Percentiles rank a stretch among this genome's conserved stretches.
Conservation (phyloP, 1,140 invertebrate species). For the Apis mellifera region DNA sequence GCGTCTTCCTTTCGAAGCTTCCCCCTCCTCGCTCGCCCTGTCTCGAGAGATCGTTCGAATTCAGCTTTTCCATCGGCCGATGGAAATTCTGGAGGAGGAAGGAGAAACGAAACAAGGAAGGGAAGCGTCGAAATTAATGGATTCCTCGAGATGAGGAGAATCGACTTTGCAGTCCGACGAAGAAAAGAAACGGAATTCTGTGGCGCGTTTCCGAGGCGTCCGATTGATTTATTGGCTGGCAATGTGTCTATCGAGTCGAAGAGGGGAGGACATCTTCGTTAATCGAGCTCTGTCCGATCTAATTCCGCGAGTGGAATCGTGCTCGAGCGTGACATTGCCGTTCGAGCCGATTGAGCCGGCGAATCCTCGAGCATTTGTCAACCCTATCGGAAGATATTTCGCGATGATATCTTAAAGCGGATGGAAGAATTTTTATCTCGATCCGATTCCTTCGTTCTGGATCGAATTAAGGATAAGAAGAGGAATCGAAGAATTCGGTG, state of each 20-base stretch:
- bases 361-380: not conserved
- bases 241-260: not conserved
- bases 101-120: not conserved
- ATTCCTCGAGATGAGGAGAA: not conserved
- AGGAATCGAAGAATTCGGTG: not conserved
- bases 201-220: not conserved
- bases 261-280: constrained; percentile 28
- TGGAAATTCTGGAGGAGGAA: not conserved
- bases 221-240: constrained; percentile 26
- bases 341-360: not conserved
- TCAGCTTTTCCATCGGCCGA: not conserved
- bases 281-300: constrained; percentile 17
- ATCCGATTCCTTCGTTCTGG: not conserved
- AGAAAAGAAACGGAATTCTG: not conserved
- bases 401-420: not conserved
- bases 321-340: not conserved
- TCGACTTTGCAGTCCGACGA: not conserved
- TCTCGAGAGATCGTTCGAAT: too few relatives aligned
- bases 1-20: not conserved
- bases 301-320: constrained; percentile 7
- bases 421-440: not conserved
- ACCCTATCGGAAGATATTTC: not conserved
- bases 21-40: not conserved
- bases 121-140: not conserved
- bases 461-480: too few relatives aligned